Evolutionary conservation across 35 echinoderm and acorn worm genomes (phyloP), one percentile per base, ranked within the genome.

Genomic region (Eucidaris tribuloides): DNA sequence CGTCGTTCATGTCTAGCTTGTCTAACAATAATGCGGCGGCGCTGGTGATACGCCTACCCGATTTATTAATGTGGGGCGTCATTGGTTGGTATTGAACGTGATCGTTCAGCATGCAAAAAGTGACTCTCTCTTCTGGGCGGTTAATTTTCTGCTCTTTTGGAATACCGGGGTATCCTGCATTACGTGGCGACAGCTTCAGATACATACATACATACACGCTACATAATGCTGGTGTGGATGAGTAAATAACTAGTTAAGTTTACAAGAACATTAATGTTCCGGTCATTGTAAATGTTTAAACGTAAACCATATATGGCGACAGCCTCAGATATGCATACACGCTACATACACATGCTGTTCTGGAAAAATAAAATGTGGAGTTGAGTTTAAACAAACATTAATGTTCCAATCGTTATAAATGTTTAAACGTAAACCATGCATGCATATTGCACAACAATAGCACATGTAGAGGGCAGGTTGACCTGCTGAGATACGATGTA

Each of bases 41-140:
- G 34, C 35, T n/a, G 68, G 24, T 22, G 37, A 36, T 42, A 74
- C 40, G 68, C 68, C 68, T 74, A 74, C 37, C 68, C 44, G n/a
- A 74, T 74, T 74, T 74, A 74, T 74, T 38, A 44, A 22, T 74
- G 68, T 44, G 68, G 68, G 68, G 68, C 68, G 68, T 74, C 68
- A 36, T 74, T 44, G 11, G 15, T n/a, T n/a, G n/a, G n/a, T n/a
- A 64, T 32, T 32, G 37, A 27, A 32, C 28, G 61, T 64, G 9
- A 64, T 27, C 17, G 61, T 34, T 29, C 25, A 15, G 61, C 61
- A 64, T 64, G 28, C 29, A 64, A 64, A 64, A 64, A 33, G 37
- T 64, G 61, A 32, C 37, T 59, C n/a, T n/a, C n/a, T n/a, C n/a
- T n/a, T n/a, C n/a, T n/a, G n/a, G n/a, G n/a, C n/a, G n/a, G n/a